A percentile compares a stretch with the other conserved stretches of the same genome.
phyloP scores from a whole-genome alignment of 2,113 vertebrate species.

The Oreocharis arfaki region DNA sequence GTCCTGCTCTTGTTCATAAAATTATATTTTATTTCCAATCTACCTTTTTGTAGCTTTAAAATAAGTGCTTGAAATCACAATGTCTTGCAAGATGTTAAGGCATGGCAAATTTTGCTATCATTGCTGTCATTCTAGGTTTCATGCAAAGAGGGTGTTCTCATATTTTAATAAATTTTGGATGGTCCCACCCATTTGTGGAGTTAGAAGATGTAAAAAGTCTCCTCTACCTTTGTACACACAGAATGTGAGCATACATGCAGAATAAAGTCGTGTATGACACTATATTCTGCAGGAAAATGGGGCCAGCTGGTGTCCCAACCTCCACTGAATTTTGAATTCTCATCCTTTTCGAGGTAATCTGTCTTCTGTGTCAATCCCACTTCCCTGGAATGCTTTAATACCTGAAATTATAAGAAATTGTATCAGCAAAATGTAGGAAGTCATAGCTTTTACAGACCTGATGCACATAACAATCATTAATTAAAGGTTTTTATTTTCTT shows the following conservation, averaged over 20 bases:
- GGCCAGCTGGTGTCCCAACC: rapidly evolving
- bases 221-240: neutral
- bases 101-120: neutral
- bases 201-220: rapidly evolving
- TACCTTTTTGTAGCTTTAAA: rapidly evolving
- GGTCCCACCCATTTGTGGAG: neutral
- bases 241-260: neutral
- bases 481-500: neutral
- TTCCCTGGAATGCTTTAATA: neutral
- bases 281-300: neutral
- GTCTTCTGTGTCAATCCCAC: rapidly evolving
- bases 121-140: neutral
- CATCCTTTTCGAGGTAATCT: neutral
- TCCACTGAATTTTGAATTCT: neutral
- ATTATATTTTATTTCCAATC: neutral
- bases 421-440: neutral
- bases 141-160: neutral
- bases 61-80: neutral
- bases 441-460: neutral
- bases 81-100: neutral
- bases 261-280: neutral
- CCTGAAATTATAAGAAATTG: neutral
- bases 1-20: neutral
- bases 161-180: neutral
- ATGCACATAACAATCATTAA: neutral